Evolutionary conservation across 2,113 vertebrate species (phyloP).

Genomic region (Aix galericulata): DNA sequence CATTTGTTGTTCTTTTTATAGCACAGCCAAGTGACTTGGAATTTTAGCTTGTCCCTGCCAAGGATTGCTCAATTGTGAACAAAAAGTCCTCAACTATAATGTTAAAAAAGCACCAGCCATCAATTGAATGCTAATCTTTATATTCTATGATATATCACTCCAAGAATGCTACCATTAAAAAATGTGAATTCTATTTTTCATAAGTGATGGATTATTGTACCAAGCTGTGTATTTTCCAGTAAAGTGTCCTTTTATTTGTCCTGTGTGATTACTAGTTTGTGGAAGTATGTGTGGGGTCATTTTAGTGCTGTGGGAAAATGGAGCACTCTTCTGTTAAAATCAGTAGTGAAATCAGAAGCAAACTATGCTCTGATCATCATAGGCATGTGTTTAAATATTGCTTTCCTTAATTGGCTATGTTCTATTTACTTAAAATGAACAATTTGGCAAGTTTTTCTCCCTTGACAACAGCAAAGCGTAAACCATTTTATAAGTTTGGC

Average conservation of each 20-base stretch:
- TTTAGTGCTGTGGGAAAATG: slow-evolving; percentile 86
- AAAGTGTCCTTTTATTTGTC: slow-evolving; percentile 84
- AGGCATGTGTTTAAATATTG: slow-evolving; percentile 85
- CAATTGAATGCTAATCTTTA: slow-evolving; percentile 78
- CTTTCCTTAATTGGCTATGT: slow-evolving; percentile 86
- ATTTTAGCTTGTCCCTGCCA: slow-evolving; percentile 71
- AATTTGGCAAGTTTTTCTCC: slow-evolving; percentile 85
- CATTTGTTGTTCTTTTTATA: slow-evolving; percentile 74
- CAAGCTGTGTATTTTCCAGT: slow-evolving; percentile 82
- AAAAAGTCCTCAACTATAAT: slow-evolving; percentile 70
- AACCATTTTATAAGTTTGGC: slow-evolving; percentile 84
- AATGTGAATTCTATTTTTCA: slow-evolving; percentile 81
- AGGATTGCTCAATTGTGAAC: slow-evolving; percentile 69
- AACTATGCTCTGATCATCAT: slow-evolving; percentile 81
- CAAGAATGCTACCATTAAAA: slow-evolving; percentile 80
- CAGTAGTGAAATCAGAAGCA: slow-evolving; percentile 86
- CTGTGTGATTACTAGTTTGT: slow-evolving; percentile 84
- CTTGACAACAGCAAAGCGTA: slow-evolving; percentile 81
- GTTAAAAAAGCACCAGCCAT: slow-evolving; percentile 70
- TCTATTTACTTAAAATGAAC: slow-evolving; percentile 86
- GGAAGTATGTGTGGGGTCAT: slow-evolving; percentile 87
- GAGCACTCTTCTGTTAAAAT: slow-evolving; percentile 79
- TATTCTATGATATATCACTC: slow-evolving; percentile 73
- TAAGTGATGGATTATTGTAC: slow-evolving; percentile 84
- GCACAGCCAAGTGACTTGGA: slow-evolving; percentile 72